Evolutionary conservation across 2,797 vertebrate genomes (phyloP).

Genomic region (Scleropages formosus): DNA sequence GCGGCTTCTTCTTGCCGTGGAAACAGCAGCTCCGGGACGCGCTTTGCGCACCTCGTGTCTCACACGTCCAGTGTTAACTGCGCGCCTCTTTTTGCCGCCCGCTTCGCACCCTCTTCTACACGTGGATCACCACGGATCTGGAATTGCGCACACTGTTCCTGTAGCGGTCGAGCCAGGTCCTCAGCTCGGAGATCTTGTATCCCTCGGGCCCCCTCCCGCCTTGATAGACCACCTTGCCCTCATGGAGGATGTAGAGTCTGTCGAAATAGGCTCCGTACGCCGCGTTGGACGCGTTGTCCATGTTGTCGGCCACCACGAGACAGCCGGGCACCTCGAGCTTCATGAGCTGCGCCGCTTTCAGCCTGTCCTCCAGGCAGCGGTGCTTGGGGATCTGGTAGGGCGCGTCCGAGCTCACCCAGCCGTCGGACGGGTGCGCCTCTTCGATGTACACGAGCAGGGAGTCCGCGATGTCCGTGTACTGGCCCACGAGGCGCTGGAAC

Average conservation of each 20-base stretch:
- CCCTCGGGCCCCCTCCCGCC: conserved; percentile 92
- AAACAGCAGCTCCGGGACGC: conserved; percentile 63
- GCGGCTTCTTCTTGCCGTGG: conserved; percentile 46
- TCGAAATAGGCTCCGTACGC: conserved; percentile 98
- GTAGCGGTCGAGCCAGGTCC: conserved; percentile 86
- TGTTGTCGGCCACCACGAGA: conserved; percentile 89
- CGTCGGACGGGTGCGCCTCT: conserved; percentile 95
- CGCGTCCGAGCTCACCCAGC: conserved; percentile 95
- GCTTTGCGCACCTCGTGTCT: conserved; percentile 43
- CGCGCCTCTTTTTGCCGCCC: too few species aligned
- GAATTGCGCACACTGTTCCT: conserved; percentile 66
- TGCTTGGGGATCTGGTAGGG: conserved; percentile 91
- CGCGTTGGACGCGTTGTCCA: conserved; percentile 93
- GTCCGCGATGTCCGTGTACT: conserved; percentile 90
- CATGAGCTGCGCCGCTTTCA: conserved; percentile 85
- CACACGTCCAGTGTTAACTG: too few species aligned
- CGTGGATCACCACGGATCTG: conserved; percentile 74
- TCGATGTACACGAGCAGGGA: conserved; percentile 95
- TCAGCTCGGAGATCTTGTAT: conserved; percentile 91
- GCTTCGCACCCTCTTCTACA: conserved; percentile 61
- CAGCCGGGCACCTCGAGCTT: conserved; percentile 77
- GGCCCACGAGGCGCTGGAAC: conserved; percentile 86
- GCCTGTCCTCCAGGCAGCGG: conserved; percentile 89
- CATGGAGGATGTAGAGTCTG: conserved; percentile 89
- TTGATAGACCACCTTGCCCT: conserved; percentile 86